Evolutionary conservation across 2,797 vertebrate genomes (phyloP).

Genomic region (Leuciscus waleckii): DNA sequence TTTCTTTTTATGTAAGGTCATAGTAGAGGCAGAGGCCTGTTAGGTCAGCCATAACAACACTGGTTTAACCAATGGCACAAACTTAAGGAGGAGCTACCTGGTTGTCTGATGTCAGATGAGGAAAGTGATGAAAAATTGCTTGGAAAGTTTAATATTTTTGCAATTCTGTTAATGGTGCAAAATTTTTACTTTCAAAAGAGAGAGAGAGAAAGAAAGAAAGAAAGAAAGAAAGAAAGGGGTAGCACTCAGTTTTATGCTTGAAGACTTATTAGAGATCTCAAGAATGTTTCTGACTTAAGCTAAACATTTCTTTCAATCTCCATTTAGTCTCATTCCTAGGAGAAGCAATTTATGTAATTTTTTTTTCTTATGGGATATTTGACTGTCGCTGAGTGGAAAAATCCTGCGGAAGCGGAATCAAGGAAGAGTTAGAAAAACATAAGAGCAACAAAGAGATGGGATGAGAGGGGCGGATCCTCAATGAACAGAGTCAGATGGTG

Average conservation of each 20-base stretch:
- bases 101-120: not conserved
- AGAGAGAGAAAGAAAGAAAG: not conserved
- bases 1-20: too few species aligned
- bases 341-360: not conserved
- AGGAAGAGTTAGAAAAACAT: constrained; percentile 52
- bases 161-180: not conserved
- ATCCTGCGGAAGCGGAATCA: constrained; percentile 70
- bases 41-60: not conserved
- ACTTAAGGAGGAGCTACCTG: not conserved
- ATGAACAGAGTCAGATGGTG: constrained; percentile 69
- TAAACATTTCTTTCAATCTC: not conserved
- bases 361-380: constrained; percentile 60
- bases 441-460: constrained; percentile 53
- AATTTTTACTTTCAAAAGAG: not conserved
- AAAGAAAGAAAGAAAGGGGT: too few species aligned
- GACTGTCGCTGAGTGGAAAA: constrained; percentile 76
- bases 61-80: too few species aligned
- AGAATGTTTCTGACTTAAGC: not conserved
- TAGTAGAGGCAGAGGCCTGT: not conserved
- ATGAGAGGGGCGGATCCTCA: constrained; percentile 64
- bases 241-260: not conserved
- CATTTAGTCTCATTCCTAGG: not conserved
- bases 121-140: too few species aligned
- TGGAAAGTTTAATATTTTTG: not conserved
- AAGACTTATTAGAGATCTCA: not conserved